Evolutionary conservation across 2,113 vertebrate species (phyloP).

Genomic region (Cochlearius cochlearius): DNA sequence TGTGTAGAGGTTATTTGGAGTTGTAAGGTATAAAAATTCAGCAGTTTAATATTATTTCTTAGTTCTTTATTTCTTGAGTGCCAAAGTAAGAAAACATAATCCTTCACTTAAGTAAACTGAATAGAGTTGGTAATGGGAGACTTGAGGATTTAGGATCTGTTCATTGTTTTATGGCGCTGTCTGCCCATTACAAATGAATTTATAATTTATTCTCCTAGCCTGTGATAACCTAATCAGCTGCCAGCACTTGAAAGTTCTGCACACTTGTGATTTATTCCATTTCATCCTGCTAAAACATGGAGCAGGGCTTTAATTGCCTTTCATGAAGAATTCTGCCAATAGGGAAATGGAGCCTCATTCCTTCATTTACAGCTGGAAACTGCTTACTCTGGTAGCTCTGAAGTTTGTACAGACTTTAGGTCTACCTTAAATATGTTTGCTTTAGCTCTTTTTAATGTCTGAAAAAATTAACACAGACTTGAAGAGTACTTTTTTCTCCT

Average conservation of each 20-base stretch:
- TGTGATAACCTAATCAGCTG: background rate
- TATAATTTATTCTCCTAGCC: background rate
- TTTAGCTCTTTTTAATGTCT: background rate
- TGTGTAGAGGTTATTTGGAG: background rate
- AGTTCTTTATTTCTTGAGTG: background rate
- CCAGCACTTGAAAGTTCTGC: background rate
- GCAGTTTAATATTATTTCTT: background rate
- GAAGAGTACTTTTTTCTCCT: background rate
- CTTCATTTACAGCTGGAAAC: background rate
- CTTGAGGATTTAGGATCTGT: background rate
- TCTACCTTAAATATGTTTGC: background rate
- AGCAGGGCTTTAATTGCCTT: background rate
- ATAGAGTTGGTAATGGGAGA: background rate
- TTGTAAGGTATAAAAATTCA: background rate
- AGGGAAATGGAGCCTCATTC: background rate
- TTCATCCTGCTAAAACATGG: background rate
- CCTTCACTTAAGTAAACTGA: background rate
- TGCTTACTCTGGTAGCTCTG: background rate
- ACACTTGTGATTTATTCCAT: background rate
- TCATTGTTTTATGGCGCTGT: background rate
- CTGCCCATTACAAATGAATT: background rate
- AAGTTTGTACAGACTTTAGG: background rate
- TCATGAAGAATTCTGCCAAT: background rate
- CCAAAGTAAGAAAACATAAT: background rate
- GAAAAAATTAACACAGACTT: background rate